These are phyloP conservation scores for Mobula birostris DNA, from an alignment of 2,113 vertebrate species.

Conservation along the genomic window DNA sequence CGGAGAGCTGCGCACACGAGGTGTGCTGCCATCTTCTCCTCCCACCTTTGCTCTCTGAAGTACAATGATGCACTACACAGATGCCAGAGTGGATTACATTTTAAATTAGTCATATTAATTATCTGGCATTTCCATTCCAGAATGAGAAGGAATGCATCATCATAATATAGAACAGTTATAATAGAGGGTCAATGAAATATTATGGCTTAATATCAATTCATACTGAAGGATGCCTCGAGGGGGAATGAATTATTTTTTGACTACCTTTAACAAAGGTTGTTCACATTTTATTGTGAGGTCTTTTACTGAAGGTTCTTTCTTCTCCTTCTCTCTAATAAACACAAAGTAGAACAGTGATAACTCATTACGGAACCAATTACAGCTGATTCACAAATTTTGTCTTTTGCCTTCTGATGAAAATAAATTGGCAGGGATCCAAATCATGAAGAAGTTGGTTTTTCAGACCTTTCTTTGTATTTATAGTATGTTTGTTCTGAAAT, in stretches of 20 bases:
- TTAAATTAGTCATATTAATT: not conserved
- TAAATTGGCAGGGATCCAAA: not conserved
- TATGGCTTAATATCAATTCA: not conserved
- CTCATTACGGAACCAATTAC: not conserved
- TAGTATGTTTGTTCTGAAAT: not conserved
- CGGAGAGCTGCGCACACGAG: too few species aligned
- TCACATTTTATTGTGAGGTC: not conserved
- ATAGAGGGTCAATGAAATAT: not conserved
- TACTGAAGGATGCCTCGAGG: not conserved
- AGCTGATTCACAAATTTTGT: not conserved
- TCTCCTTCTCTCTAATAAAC: not conserved
- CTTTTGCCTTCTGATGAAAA: not conserved
- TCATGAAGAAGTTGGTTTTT: not conserved
- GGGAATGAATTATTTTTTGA: not conserved
- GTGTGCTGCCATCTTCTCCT: too few species aligned
- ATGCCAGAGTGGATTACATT: not conserved
- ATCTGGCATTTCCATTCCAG: not conserved
- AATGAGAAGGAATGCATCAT: not conserved
- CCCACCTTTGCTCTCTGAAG: not conserved
- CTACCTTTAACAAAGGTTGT: not conserved
- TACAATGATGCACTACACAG: too few species aligned
- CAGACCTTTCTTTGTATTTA: not conserved
- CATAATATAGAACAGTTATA: not conserved
- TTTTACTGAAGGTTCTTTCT: not conserved
- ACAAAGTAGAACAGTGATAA: not conserved